Base-by-base conservation (phyloP, 2,113 vertebrate genomes). In the Pangasianodon hypophthalmus region DNA sequence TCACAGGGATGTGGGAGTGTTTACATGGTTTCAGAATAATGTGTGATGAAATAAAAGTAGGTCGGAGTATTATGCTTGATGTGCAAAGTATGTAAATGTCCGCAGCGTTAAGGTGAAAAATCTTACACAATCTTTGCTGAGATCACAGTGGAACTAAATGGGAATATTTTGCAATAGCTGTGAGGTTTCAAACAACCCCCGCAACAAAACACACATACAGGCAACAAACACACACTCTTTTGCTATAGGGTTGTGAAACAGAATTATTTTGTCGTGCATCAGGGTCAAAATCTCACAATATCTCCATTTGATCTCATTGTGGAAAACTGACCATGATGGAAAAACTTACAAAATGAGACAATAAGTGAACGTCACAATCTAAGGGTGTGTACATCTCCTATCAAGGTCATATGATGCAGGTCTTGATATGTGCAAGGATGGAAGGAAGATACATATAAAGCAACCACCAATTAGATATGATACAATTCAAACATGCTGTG, bases 41-140 rank as follows among this genome's bases (percentile, higher is more conserved):
- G 2, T 71, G n/a, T 56, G 67, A 73, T 73, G 26, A 48, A 69
- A 86, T 87, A 67, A 82, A 26, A 24, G 11, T 87, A n/a, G 77
- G n/a, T 50, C 80, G 37, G n/a, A 9, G 13, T 29, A 8, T 56
- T 21, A 37, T 4, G 1, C 7, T 37, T 56, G 6, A 71, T 67
- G 82, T 48, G 71, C 32, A n/a, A 26, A 10, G 54, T 32, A 1
- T 48, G 19, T 85, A 1, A 77, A 41, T 54, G 52, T 83, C 84
- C 88, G 52, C 21, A 4, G 71, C 73, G 37, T 50, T 37, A 86
- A 21, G 52, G 48, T 14, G 14, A 77, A 48, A 60, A 67, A 87
- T 91, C 91, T 91, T 54, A 4, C 77, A 82, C 88, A 85, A 91
- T 86, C 86, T 81, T 77, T 80, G 82, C 86, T 85, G 83, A 88